phyloP scores from a whole-genome alignment of 1,140 invertebrate species.

The Heterodera schachtii region DNA sequence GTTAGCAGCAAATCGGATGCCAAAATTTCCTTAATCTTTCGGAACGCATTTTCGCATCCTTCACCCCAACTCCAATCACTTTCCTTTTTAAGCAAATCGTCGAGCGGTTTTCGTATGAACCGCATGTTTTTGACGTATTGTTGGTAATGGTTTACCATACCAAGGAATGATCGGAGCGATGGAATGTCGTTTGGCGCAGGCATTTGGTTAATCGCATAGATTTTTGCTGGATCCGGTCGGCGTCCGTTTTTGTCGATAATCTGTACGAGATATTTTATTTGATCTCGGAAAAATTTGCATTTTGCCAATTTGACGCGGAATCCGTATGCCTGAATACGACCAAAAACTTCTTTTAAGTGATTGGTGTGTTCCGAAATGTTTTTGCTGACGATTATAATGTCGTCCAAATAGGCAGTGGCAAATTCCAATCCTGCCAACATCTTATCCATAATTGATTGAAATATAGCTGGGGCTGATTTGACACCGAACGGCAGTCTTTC shows the following conservation, averaged over 20 bases:
- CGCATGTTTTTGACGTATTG: too few relatives aligned
- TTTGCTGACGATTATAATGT: slow-evolving; percentile 39
- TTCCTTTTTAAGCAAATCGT: slow-evolving; percentile 27
- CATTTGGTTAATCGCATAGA: neutral
- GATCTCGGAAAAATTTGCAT: slow-evolving; percentile 67
- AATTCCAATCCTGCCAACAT: slow-evolving; percentile 5
- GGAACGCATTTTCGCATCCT: slow-evolving; percentile 48
- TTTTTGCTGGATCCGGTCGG: slow-evolving; percentile 2
- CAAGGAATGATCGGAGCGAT: slow-evolving; percentile 7
- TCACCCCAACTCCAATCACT: slow-evolving; percentile 38
- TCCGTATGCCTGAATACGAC: neutral
- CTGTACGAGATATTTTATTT: slow-evolving; percentile 64
- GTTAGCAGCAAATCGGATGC: slow-evolving; percentile 52
- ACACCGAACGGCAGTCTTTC: slow-evolving; percentile 21
- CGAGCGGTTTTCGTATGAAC: slow-evolving; percentile 22
- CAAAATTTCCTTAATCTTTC: slow-evolving; percentile 57
- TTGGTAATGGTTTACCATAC: slow-evolving; percentile 31
- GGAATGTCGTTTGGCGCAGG: slow-evolving; percentile 4
- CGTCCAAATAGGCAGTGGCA: slow-evolving; percentile 56
- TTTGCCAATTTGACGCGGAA: slow-evolving; percentile 5
- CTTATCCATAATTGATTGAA: slow-evolving; percentile 6
- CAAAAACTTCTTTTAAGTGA: slow-evolving; percentile 63
- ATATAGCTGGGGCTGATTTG: slow-evolving; percentile 14
- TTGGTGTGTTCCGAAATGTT: slow-evolving; percentile 38
- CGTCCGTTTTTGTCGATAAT: slow-evolving; percentile 5